Percentiles rank a stretch among this genome's conserved stretches.
Conservation (phyloP, 2,888 invertebrate genomes). For the Nomada goodeniana region DNA sequence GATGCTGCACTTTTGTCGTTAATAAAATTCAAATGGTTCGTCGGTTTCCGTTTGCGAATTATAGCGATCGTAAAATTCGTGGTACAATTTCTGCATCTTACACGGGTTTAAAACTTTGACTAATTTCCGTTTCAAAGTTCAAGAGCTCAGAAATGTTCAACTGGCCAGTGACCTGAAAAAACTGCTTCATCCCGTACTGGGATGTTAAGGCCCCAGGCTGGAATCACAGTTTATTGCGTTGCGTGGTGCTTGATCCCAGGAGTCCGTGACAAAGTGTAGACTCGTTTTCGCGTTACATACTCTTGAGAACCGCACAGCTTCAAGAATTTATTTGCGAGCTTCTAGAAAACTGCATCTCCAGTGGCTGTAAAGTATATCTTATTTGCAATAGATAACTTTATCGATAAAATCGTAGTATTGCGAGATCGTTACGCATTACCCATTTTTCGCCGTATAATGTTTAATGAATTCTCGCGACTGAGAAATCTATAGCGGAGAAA, state of each 20-base stretch:
- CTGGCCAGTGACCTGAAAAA: background rate
- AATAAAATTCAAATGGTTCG: no score
- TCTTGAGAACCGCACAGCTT: background rate
- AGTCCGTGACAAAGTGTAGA: constrained; percentile 22
- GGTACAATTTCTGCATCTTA: background rate
- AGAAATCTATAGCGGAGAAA: no score
- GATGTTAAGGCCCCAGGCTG: constrained; percentile 1
- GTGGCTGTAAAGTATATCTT: background rate
- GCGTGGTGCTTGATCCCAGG: background rate
- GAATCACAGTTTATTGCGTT: constrained; percentile 34
- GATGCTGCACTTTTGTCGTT: no score
- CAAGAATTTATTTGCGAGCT: constrained; percentile 5
- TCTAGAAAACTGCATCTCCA: background rate
- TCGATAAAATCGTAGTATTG: no score
- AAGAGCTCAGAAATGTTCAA: background rate
- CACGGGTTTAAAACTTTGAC: background rate
- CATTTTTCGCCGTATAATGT: no score
- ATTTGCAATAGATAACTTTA: background rate
- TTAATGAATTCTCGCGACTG: no score
- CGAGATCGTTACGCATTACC: no score
- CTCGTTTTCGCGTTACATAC: constrained; percentile 23
- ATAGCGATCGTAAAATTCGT: no score
- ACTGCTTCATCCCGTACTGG: background rate
- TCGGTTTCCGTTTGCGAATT: no score
- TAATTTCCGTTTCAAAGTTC: background rate